These are phyloP conservation scores for Zelostemma sp. DNA, from an alignment of 1,140 invertebrate species.

Conservation along the genomic window DNA sequence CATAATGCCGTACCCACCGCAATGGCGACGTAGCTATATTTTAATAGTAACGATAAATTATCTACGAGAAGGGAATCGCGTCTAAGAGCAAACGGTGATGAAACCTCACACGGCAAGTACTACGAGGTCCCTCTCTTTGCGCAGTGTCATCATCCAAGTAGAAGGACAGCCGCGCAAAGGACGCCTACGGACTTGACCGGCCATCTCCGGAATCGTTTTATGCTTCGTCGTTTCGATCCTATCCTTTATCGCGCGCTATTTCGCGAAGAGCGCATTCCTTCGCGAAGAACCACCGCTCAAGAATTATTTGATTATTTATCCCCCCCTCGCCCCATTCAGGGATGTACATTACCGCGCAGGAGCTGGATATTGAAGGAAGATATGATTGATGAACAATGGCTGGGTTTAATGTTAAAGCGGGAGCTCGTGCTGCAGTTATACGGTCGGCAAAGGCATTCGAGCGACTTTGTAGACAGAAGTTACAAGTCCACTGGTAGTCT, in stretches of 20 bases:
- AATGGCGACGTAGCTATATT: slow-evolving; percentile 63
- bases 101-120: slow-evolving; percentile 54
- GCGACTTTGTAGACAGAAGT: slow-evolving; percentile 47
- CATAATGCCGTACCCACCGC: slow-evolving; percentile 63
- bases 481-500: slow-evolving; percentile 50
- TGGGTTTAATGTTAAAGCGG: not conserved
- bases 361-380: slow-evolving; percentile 9
- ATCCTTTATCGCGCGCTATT: not conserved
- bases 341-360: too few species aligned
- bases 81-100: slow-evolving; percentile 51
- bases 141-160: slow-evolving; percentile 14
- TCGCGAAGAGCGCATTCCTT: not conserved
- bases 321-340: not conserved
- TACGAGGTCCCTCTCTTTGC: slow-evolving; percentile 31
- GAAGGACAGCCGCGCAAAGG: slow-evolving; percentile 22
- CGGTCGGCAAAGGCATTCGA: slow-evolving; percentile 30
- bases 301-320: not conserved
- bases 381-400: slow-evolving; percentile 8
- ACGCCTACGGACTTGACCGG: slow-evolving; percentile 19
- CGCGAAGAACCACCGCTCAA: not conserved
- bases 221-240: slow-evolving; percentile 5
- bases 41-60: slow-evolving; percentile 69
- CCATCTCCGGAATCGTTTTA: slow-evolving; percentile 11
- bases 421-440: slow-evolving; percentile 33
- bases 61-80: slow-evolving; percentile 56